These are phyloP conservation scores for Amblyopsis rosae DNA, from an alignment of 2,113 vertebrate species.

Conservation along the genomic window DNA sequence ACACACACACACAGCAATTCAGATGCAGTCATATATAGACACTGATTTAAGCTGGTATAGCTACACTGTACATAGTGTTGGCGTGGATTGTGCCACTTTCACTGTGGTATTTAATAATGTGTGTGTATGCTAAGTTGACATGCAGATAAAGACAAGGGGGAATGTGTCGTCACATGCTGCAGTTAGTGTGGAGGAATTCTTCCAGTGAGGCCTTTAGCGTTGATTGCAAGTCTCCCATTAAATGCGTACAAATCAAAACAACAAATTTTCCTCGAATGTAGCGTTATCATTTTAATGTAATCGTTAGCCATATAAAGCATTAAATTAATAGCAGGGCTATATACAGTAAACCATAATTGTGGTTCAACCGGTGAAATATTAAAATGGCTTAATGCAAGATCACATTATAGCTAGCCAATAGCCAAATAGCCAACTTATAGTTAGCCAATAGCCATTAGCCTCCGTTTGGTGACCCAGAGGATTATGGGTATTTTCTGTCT, in stretches of 20 bases:
- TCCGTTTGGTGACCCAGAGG: constrained; percentile 66
- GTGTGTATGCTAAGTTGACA: constrained; percentile 57
- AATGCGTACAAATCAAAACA: neutral
- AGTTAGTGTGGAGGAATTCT: constrained; percentile 42
- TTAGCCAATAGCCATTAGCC: constrained; percentile 68
- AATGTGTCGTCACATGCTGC: constrained; percentile 50
- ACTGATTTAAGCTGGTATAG: neutral
- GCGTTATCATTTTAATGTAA: neutral
- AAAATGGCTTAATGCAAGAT: constrained; percentile 69
- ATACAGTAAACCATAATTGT: constrained; percentile 37
- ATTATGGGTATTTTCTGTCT: constrained; percentile 71
- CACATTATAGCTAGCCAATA: constrained; percentile 63
- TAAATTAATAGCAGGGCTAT: constrained; percentile 32
- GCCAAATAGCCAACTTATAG: neutral
- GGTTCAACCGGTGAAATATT: constrained; percentile 58
- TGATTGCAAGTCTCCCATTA: constrained; percentile 12
- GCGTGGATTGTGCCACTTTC: constrained; percentile 61
- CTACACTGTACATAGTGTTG: constrained; percentile 41
- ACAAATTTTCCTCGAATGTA: constrained; percentile 12
- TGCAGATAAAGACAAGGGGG: constrained; percentile 43
- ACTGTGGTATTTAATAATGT: constrained; percentile 63
- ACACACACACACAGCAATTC: neutral
- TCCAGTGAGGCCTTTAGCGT: constrained; percentile 30
- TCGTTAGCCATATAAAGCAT: constrained; percentile 10
- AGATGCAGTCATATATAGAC: neutral